These are phyloP conservation scores for Paracentrotus lividus DNA, from an alignment of 53 echinoderm and acorn worm genomes.

Conservation along the genomic window DNA sequence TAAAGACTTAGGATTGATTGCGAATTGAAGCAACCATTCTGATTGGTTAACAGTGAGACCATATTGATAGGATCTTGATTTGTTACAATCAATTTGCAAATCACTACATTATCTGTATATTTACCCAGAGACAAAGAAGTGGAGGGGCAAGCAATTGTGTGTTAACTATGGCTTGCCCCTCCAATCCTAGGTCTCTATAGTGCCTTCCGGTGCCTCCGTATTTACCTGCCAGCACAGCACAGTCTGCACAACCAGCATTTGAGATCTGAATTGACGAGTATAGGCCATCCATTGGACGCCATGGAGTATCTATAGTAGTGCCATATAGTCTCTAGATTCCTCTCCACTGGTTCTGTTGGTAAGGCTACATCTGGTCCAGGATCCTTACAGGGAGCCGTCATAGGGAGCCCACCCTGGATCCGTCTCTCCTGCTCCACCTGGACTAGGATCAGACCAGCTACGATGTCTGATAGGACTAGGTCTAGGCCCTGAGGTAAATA, in stretches of 20 bases:
- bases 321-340: slow-evolving; percentile 72
- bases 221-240: slow-evolving; percentile 80
- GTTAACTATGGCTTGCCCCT: too few relatives aligned
- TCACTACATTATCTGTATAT: too few relatives aligned
- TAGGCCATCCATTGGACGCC: slow-evolving; percentile 89
- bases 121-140: too few relatives aligned
- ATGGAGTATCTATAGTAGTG: slow-evolving; percentile 86
- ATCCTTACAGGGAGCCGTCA: slow-evolving; percentile 13
- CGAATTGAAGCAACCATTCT: too few relatives aligned
- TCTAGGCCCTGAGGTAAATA: slow-evolving; percentile 81
- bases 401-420: slow-evolving; percentile 70
- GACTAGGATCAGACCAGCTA: slow-evolving; percentile 92
- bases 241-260: slow-evolving; percentile 88
- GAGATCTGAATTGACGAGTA: slow-evolving; percentile 76
- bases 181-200: too few relatives aligned
- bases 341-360: slow-evolving; percentile 65
- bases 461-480: slow-evolving; percentile 92
- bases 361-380: slow-evolving; percentile 64
- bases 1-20: too few relatives aligned
- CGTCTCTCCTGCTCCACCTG: slow-evolving; percentile 90
- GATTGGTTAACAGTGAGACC: too few relatives aligned
- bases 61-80: too few relatives aligned
- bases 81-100: too few relatives aligned
- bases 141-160: too few relatives aligned
- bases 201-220: too few relatives aligned